Percentiles rank a stretch among this genome's conserved stretches.
These are phyloP conservation scores for Festucalex cinctus DNA, from an alignment of 2,113 vertebrate species.

Conservation along the genomic window DNA sequence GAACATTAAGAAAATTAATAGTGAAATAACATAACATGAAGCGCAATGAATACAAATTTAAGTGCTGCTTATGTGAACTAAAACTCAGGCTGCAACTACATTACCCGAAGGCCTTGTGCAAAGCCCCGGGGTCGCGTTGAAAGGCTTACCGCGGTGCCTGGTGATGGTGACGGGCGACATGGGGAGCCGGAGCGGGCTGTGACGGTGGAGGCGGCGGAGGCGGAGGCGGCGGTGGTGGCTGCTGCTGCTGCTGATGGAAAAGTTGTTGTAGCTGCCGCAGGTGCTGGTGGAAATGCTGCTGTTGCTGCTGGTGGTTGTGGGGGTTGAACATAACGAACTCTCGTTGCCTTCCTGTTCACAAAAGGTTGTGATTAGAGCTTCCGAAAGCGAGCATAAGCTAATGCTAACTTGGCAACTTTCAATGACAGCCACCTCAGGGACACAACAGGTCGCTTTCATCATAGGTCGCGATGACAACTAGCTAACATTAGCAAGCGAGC, in stretches of 20 bases:
- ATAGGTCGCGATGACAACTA: constrained; percentile 27
- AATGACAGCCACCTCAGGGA: constrained; percentile 18
- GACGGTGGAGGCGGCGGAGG: constrained; percentile 43
- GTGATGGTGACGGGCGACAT: constrained; percentile 70
- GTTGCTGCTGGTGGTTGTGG: constrained; percentile 78
- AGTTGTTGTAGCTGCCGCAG: constrained; percentile 86
- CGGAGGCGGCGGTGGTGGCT: constrained; percentile 68
- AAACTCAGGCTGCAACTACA: not conserved
- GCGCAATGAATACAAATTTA: not conserved
- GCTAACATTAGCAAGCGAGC: constrained; percentile 37
- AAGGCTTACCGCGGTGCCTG: constrained; percentile 78
- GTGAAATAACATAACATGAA: not conserved
- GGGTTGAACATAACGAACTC: constrained; percentile 83
- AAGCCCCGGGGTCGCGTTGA: constrained; percentile 70
- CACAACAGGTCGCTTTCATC: constrained; percentile 51
- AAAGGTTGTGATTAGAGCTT: constrained; percentile 8
- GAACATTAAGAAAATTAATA: not conserved
- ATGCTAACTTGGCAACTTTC: not conserved
- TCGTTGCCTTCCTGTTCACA: not conserved
- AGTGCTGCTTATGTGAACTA: not conserved
- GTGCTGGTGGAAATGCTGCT: constrained; percentile 82
- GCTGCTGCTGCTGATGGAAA: constrained; percentile 73
- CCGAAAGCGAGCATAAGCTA: not conserved
- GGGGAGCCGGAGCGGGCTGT: constrained; percentile 71
- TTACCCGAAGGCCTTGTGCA: constrained; percentile 35